Evolutionary conservation across 1,140 invertebrate genomes (phyloP), one percentile per base, ranked within the genome.

Genomic region (Musca vetustissima): DNA sequence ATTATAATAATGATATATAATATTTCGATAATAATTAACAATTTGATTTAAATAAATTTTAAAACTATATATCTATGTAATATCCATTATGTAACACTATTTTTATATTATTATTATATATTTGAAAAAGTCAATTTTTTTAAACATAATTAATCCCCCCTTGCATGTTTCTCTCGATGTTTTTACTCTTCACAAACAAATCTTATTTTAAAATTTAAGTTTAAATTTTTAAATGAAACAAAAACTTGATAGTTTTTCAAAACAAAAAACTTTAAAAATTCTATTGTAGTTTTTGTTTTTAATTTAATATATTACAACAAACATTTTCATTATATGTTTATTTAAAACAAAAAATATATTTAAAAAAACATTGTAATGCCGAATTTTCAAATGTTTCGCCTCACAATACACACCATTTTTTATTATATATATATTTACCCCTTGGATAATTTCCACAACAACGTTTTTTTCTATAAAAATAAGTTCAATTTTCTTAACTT

Each of bases 331-430:
- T 17, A 19, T 36, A 48, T 36, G 17, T 36, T 61, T 61, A 61
- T 61, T 61, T 43, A 17, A 66, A 69, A 49, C 61, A 24, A 66
- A 69, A 61, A 68, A 24, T 47, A 59, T 43, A 64, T 43, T 64
- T 52, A 52, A 69, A 69, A 64, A 65, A 69, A 55, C 24, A 73
- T 81, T 82, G 80, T 80, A 78, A 82, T 81, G 75, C 80, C 78
- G 80, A 82, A 76, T 82, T 82, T 79, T 81, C 79, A 73, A 73
- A 82, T 82, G 80, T 81, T 80, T 81, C 80, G 79, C 79, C 80
- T 81, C 79, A 81, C 79, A 80, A 77, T 75, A 69, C 57, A 69
- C 57, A 80, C 57, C 57, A 61, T 61, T 36, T 28, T 59, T 61
- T 61, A 32, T 59, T n/a, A n/a, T n/a, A 28, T 36, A 19, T 22